Evolutionary conservation across 2,888 invertebrate species (phyloP).

Genomic region (Phragmatobia fuliginosa): DNA sequence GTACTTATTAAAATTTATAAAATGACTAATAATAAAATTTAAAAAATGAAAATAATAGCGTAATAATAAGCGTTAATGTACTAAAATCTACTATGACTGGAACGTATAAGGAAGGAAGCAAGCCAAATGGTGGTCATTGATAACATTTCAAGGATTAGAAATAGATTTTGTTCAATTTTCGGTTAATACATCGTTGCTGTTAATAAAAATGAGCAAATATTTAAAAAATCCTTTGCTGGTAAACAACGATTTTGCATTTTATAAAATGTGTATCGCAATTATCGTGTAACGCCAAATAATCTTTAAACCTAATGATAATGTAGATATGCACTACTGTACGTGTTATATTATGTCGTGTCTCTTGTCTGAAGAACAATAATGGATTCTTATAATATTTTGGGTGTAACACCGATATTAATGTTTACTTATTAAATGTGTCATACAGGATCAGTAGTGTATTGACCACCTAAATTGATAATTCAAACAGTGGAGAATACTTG

Average conservation of each 20-base stretch:
- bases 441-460: neutral
- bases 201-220: neutral
- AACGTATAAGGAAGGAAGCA: neutral
- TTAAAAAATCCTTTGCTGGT: neutral
- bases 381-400: neutral
- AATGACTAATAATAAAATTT: too few species aligned
- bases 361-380: neutral
- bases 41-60: too few species aligned
- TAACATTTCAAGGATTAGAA: neutral
- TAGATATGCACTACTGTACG: neutral
- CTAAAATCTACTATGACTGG: too few species aligned
- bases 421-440: neutral
- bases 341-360: neutral
- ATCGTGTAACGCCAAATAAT: neutral
- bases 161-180: neutral
- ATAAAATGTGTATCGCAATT: neutral
- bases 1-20: too few species aligned
- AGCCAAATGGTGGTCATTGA: neutral
- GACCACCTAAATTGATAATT: neutral
- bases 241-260: neutral
- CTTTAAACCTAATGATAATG: neutral
- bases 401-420: neutral
- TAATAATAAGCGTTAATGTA: too few species aligned
- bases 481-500: neutral
- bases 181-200: neutral